Percentiles rank a stretch among this genome's conserved stretches.
Evolutionary conservation across 2,888 invertebrate genomes (phyloP).

Genomic region (Hymenopus coronatus): DNA sequence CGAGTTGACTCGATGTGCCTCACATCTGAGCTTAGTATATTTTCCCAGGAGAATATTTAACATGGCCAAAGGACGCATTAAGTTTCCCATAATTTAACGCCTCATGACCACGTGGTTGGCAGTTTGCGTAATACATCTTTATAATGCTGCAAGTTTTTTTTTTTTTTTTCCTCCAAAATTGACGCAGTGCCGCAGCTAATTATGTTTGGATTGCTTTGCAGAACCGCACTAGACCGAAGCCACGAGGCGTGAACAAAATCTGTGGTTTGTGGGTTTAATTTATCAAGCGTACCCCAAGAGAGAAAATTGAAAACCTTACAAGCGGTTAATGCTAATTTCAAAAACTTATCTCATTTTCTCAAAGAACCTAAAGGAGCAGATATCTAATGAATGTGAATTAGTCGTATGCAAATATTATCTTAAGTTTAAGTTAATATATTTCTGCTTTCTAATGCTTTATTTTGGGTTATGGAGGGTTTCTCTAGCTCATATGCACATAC

Average conservation of each 20-base stretch:
- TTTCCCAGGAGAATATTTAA: background rate
- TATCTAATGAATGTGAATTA: no score
- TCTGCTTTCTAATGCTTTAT: no score
- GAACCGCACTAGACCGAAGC: background rate
- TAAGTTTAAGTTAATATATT: no score
- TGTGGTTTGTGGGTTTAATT: background rate
- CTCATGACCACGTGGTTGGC: background rate
- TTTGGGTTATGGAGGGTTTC: no score
- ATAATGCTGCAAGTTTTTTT: no score
- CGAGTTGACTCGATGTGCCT: no score
- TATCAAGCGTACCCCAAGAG: background rate
- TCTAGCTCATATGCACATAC: no score
- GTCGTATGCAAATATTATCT: no score
- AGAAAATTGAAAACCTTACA: background rate
- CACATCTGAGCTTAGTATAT: no score
- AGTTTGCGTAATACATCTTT: background rate
- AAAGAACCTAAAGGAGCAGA: no score
- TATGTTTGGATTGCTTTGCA: background rate
- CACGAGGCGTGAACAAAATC: background rate
- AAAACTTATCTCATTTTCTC: no score
- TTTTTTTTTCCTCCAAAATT: background rate
- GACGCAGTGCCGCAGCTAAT: background rate
- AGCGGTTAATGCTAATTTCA: background rate
- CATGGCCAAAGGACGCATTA: background rate
- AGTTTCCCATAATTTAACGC: background rate